Evolutionary conservation across 2,113 vertebrate genomes (phyloP).

Genomic region (Xenus cinereus): DNA sequence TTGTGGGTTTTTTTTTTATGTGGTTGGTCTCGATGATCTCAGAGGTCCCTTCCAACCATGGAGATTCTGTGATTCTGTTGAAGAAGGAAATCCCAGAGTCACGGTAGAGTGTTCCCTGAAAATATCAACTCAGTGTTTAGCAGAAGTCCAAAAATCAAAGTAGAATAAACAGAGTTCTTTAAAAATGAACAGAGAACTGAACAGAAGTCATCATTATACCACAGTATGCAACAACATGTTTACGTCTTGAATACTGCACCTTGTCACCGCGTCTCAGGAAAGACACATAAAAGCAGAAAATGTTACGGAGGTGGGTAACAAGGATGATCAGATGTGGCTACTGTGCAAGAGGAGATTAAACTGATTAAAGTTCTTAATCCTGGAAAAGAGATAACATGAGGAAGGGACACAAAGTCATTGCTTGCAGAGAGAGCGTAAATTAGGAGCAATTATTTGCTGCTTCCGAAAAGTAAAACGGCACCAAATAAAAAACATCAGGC

Average conservation of each 20-base stretch:
- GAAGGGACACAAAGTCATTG: background rate
- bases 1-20: too few relatives aligned
- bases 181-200: background rate
- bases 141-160: background rate
- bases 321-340: background rate
- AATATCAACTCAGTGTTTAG: background rate
- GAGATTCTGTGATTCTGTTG: too few relatives aligned
- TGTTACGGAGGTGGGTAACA: background rate
- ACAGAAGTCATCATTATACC: background rate
- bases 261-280: background rate
- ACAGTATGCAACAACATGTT: background rate
- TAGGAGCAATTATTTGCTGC: background rate
- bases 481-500: background rate
- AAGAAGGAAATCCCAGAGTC: background rate
- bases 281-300: background rate
- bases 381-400: background rate
- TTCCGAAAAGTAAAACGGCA: background rate
- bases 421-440: background rate
- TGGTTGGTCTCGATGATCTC: too few relatives aligned
- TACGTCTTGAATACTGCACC: background rate
- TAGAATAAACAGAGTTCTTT: background rate
- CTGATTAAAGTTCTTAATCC: background rate
- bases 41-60: too few relatives aligned
- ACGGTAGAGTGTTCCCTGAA: background rate
- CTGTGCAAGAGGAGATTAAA: background rate